Evolutionary conservation across 1,140 invertebrate genomes (phyloP), one percentile per base, ranked within the genome.

Genomic region (Copidosoma floridanum): DNA sequence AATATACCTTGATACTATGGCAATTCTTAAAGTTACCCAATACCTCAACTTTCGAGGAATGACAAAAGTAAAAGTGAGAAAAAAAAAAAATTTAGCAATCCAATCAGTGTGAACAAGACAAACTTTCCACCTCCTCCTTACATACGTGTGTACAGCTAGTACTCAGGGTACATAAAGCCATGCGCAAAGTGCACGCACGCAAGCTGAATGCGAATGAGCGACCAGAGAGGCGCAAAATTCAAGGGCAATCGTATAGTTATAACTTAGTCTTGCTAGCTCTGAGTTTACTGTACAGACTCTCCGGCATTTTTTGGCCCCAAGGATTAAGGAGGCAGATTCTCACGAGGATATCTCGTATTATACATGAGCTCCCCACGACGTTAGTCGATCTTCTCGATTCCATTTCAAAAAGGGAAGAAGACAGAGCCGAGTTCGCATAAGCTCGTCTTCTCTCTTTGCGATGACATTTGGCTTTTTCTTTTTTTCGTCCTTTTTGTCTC

Each of bases 291-390:
- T n/a, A n/a, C n/a, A n/a, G 44, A 53, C 50, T 38, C 46, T 24
- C 16, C 51, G 21, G 41, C 60, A 55, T 29, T 56, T 56, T 50
- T 57, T n/a, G n/a, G 27, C 53, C 14, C 38, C n/a, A n/a, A n/a
- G 53, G 53, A 62, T 62, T 62, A 62, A 61, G 46, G 46, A 29
- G 44, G 54, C 52, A 56, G 51, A 62, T 57, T 62, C 60, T 62
- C 60, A 62, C 60, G 60, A 62, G 53, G 60, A 57, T 62, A 18
- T 57, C 41, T n/a, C n/a, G n/a, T n/a, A n/a, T n/a, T n/a, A n/a
- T n/a, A n/a, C n/a, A n/a, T n/a, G n/a, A n/a, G n/a, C 56, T 62
- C 57, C 46, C 60, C 53, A 47, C 46, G 60, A 57, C 53, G 53
- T n/a, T n/a, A 62, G 32, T 35, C 35, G 58, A 53, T 60, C 47